Evolutionary conservation across 1,140 invertebrate genomes (phyloP).

Genomic region (Drosophila nigromelanica): DNA sequence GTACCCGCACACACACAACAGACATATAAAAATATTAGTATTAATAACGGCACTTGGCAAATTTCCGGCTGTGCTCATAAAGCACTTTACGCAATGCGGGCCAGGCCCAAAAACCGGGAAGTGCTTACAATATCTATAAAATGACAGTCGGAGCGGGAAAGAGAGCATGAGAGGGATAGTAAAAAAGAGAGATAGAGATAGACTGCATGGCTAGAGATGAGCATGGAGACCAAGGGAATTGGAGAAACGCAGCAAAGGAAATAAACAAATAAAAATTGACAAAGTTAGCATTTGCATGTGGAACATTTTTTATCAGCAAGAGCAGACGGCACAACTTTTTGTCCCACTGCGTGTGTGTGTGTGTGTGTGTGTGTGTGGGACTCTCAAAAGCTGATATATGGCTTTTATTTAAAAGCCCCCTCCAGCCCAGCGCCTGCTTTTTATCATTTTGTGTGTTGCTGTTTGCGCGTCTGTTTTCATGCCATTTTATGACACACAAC

Average conservation of each 20-base stretch:
- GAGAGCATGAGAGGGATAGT: too few species aligned
- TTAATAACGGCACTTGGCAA: slow-evolving; percentile 67
- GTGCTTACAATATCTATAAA: slow-evolving; percentile 41
- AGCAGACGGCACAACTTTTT: slow-evolving; percentile 22
- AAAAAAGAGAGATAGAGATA: background rate
- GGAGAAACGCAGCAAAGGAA: slow-evolving; percentile 17
- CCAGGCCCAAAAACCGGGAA: slow-evolving; percentile 17
- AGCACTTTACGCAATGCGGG: slow-evolving; percentile 42
- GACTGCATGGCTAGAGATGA: background rate
- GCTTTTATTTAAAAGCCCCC: slow-evolving; percentile 33
- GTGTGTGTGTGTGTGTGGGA: slow-evolving; percentile 4
- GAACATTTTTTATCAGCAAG: slow-evolving; percentile 45
- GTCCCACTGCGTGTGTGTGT: background rate
- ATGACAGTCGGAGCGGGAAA: background rate
- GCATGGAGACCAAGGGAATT: background rate
- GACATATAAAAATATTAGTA: slow-evolving; percentile 62
- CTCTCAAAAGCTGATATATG: slow-evolving; percentile 44
- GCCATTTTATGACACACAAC: slow-evolving; percentile 49
- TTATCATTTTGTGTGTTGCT: slow-evolving; percentile 37
- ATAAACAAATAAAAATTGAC: slow-evolving; percentile 53
- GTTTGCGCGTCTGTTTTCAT: slow-evolving; percentile 37
- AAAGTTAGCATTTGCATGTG: slow-evolving; percentile 46
- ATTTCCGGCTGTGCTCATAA: slow-evolving; percentile 51
- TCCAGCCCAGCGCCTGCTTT: background rate
- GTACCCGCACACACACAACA: slow-evolving; percentile 17